phyloP scores from a whole-genome alignment of 1,140 invertebrate species.

The Drosophila kikkawai region DNA sequence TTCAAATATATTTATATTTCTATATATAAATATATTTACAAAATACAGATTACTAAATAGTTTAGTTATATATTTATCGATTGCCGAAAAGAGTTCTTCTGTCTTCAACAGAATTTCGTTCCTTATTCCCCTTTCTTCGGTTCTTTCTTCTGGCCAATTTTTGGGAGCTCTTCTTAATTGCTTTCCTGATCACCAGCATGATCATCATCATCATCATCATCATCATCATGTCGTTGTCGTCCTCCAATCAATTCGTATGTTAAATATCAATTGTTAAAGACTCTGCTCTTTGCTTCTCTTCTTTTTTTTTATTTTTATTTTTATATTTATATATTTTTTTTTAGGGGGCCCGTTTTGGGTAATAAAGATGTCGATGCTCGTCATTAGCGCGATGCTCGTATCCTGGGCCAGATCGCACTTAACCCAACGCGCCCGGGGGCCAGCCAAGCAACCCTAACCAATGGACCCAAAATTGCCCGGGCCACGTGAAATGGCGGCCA shows the following conservation, averaged over 20 bases:
- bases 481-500: conserved; percentile 44
- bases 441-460: not conserved
- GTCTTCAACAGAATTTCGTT: not conserved
- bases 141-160: not conserved
- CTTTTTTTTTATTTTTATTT: not conserved
- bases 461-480: conserved; percentile 16
- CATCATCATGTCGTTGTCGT: conserved; percentile 25
- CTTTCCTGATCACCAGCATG: not conserved
- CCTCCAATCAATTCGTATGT: conserved; percentile 37
- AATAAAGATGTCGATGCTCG: conserved; percentile 52
- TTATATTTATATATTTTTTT: not conserved
- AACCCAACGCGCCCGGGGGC: conserved; percentile 27
- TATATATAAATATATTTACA: too few species aligned
- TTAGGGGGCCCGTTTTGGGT: conserved; percentile 5
- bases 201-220: conserved; percentile 27
- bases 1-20: too few species aligned
- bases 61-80: not conserved
- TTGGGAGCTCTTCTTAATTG: conserved; percentile 4
- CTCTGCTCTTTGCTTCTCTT: not conserved
- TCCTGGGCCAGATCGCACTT: conserved; percentile 46
- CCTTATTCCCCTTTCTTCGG: not conserved
- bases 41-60: too few species aligned
- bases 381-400: conserved; percentile 35
- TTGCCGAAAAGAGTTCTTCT: not conserved
- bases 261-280: conserved; percentile 53